A percentile compares a stretch with the other conserved stretches of the same genome.
Evolutionary conservation across 2,113 vertebrate species (phyloP).

Genomic region (Chamaetylas fuelleborni): DNA sequence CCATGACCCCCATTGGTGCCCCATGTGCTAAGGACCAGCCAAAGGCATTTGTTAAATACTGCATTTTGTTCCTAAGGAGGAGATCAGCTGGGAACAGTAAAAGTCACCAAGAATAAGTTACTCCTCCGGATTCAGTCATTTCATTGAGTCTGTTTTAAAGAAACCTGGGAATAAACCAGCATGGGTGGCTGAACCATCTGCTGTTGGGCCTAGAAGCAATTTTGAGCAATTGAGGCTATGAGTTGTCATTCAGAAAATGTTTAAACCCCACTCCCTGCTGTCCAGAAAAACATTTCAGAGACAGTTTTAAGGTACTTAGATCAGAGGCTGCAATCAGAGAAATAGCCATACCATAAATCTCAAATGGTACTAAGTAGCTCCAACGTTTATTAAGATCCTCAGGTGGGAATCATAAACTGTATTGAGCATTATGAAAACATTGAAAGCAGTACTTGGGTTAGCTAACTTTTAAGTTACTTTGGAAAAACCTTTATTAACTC

Average conservation of each 20-base stretch:
- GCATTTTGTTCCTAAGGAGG: background rate
- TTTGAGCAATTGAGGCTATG: background rate
- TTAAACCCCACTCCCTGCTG: background rate
- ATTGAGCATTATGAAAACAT: background rate
- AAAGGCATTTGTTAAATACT: background rate
- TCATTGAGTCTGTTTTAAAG: background rate
- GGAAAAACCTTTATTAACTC: background rate
- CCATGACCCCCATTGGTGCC: fast-evolving
- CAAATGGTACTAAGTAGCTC: background rate
- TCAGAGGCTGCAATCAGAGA: background rate
- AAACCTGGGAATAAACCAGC: background rate
- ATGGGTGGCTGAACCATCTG: background rate
- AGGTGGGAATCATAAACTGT: background rate
- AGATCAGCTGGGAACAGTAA: background rate
- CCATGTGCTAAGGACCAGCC: background rate
- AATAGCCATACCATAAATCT: background rate
- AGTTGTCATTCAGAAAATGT: background rate
- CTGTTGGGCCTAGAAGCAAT: background rate
- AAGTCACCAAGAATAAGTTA: background rate
- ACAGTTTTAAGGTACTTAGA: background rate
- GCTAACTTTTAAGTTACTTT: background rate
- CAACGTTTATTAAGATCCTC: background rate
- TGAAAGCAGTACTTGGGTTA: background rate
- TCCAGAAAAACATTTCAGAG: background rate
- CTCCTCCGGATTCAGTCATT: background rate